Percentiles rank a stretch among this genome's conserved stretches.
phyloP scores from a whole-genome alignment of 2,113 vertebrate species.

The Serilophus lunatus region DNA sequence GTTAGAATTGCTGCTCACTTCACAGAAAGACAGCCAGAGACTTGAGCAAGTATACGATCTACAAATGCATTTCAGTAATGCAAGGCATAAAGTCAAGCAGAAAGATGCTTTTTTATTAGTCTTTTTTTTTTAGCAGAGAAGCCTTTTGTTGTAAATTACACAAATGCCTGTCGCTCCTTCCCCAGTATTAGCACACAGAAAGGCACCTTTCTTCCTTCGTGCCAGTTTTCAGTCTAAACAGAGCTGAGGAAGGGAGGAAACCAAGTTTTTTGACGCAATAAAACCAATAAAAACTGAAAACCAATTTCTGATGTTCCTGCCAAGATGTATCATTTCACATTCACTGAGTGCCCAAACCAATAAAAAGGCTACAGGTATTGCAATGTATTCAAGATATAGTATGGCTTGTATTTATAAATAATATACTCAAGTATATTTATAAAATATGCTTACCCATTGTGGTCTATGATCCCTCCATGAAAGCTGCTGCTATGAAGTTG shows the following conservation, averaged over 20 bases:
- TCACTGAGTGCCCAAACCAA: background rate
- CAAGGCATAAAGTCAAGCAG: background rate
- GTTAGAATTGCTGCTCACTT: background rate
- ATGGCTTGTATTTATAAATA: background rate
- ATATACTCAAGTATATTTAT: background rate
- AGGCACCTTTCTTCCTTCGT: background rate
- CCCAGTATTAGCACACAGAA: background rate
- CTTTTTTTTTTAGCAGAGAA: background rate
- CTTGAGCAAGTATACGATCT: rapidly evolving
- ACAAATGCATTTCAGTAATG: background rate
- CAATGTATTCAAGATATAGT: background rate
- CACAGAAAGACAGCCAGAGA: background rate
- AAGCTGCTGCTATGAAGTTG: background rate
- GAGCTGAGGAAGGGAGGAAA: background rate
- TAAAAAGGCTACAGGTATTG: background rate
- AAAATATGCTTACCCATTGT: background rate
- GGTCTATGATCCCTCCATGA: background rate
- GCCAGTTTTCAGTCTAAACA: background rate
- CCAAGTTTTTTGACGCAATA: background rate
- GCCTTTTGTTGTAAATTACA: background rate
- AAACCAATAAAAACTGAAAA: background rate
- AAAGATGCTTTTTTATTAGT: background rate
- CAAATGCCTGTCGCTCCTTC: background rate
- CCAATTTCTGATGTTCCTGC: background rate
- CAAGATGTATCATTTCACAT: background rate